Base-by-base conservation (phyloP, 2,888 invertebrate species). In the Subacronicta megacephala region DNA sequence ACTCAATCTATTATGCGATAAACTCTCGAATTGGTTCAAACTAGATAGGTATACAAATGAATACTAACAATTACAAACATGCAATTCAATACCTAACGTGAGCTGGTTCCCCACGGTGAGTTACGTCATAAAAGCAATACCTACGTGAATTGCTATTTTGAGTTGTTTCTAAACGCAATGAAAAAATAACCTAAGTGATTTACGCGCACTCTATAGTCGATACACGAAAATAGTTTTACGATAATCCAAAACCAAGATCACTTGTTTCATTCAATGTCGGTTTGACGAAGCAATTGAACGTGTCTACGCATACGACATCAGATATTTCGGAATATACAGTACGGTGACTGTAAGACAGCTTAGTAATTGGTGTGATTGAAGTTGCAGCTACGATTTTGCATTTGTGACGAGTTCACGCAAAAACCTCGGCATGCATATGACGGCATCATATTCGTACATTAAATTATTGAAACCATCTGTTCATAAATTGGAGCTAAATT, bases 141-240 rank as follows among this genome's bases (percentile, higher is more conserved):
- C 65, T 76, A 85, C 80, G 80, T 78, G 80, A 83, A 83, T 80
- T 71, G 85, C 81, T 91, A 90, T 90, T 90, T 88, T 84, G 59
- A 85, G 85, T 87, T 77, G 83, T 85, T 85, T 84, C 79, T 78
- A 75, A 82, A 84, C 77, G 82, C 75, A 67, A 84, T 75, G 78
- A 90, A 90, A 87, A 90, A 90, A 90, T 88, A 87, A 80, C 80
- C 69, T 79, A 84, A 84, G 82, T 85, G 90, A 88, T 90, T 90
- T 89, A 90, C 86, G 85, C 80, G 78, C 81, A 83, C 81, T 84
- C 79, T 84, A 80, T 82, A 78, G 78, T 78, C 78, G 81, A 83
- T 86, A 77, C 69, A 82, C 86, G 77, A 81, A 90, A 91, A 92
- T 91, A 92, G 90, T 82, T 90, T 88, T 82, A 89, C 85, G 87